These are phyloP conservation scores for Antennarius striatus DNA, from an alignment of 2,113 vertebrate species.

Conservation along the genomic window DNA sequence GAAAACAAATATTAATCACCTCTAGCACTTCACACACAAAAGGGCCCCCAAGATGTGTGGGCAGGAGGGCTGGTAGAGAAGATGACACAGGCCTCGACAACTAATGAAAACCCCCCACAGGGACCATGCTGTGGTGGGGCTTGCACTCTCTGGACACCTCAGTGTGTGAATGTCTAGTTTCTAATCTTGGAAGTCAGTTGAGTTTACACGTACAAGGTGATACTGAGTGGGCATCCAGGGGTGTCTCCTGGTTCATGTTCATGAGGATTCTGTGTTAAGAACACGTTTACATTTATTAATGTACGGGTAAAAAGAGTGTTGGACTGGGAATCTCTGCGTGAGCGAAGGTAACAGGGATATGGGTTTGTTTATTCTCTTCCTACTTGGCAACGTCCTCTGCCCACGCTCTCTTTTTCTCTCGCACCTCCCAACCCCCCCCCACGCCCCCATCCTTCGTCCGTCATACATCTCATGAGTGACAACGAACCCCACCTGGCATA, in stretches of 20 bases:
- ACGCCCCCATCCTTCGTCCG: constrained; percentile 38
- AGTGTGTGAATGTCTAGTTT: constrained; percentile 36
- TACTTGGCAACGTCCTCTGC: constrained; percentile 51
- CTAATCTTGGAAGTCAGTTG: constrained; percentile 2
- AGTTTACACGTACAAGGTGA: background rate
- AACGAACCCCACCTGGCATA: constrained; percentile 73
- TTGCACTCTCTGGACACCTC: constrained; percentile 29
- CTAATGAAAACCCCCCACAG: constrained; percentile 55
- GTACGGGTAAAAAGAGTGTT: too few species aligned
- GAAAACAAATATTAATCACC: constrained; percentile 83
- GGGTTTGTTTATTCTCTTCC: constrained; percentile 50
- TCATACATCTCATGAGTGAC: constrained; percentile 53
- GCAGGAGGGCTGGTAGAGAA: constrained; percentile 40
- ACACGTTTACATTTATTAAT: too few species aligned
- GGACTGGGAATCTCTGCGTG: background rate
- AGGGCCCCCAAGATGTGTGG: constrained; percentile 50
- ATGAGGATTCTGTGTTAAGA: too few species aligned
- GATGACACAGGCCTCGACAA: constrained; percentile 44
- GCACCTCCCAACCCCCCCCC: background rate
- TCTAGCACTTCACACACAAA: constrained; percentile 74
- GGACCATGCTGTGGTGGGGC: constrained; percentile 11
- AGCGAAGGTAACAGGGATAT: background rate
- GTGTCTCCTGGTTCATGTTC: background rate
- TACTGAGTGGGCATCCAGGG: background rate
- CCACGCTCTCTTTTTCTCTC: constrained; percentile 28